Conservation (phyloP, 2,888 invertebrate species). For the Magallana nippona region DNA sequence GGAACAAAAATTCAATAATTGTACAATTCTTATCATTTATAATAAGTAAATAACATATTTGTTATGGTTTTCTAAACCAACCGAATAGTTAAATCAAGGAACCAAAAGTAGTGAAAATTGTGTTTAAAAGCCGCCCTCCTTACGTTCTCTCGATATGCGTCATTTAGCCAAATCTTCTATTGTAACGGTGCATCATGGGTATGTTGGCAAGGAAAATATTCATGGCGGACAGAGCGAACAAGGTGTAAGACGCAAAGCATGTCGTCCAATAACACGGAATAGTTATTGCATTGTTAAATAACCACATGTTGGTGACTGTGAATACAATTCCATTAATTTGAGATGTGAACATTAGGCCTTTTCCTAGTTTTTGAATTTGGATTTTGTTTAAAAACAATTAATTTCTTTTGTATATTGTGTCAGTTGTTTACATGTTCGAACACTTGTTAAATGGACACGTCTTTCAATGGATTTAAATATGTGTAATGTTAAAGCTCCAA, state of each 20-base stretch:
- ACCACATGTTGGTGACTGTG: neutral
- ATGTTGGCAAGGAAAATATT: slow-evolving; percentile 77
- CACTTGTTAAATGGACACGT: neutral
- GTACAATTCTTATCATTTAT: too few relatives aligned
- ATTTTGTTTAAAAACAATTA: neutral
- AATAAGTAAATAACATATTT: too few relatives aligned
- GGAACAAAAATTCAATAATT: too few relatives aligned
- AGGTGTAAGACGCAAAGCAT: neutral
- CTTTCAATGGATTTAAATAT: slow-evolving; percentile 10
- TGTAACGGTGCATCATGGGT: slow-evolving; percentile 67
- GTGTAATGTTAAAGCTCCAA: neutral
- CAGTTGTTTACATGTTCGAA: slow-evolving; percentile 29
- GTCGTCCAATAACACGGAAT: neutral
- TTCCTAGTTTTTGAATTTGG: neutral
- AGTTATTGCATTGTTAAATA: neutral
- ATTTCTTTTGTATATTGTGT: neutral
- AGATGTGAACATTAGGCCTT: neutral
- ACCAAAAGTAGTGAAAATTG: too few relatives aligned
- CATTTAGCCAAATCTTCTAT: neutral
- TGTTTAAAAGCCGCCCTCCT: too few relatives aligned
- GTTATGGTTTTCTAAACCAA: too few relatives aligned
- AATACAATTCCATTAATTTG: neutral
- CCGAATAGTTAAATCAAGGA: too few relatives aligned
- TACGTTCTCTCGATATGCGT: neutral
- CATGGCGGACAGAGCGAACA: slow-evolving; percentile 66